phyloP scores from a whole-genome alignment of 2,888 invertebrate genomes.

The Physocephala rufipes region DNA sequence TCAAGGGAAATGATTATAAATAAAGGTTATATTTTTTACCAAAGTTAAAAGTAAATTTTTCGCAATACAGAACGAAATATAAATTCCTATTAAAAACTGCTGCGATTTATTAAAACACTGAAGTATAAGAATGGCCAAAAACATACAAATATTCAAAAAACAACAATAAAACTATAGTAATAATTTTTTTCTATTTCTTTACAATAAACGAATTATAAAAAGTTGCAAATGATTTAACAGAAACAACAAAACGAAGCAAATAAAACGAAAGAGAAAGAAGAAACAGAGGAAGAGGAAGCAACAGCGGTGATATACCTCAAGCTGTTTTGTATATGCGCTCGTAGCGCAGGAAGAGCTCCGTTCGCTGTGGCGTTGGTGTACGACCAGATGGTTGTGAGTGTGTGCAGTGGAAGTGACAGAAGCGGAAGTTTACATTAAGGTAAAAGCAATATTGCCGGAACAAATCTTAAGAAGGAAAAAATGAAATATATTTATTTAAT shows the following conservation, averaged over 20 bases:
- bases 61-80: not conserved
- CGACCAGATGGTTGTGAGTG: constrained; percentile 38
- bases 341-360: constrained; percentile 15
- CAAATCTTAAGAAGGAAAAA: no score
- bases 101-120: not conserved
- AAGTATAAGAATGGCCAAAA: no score
- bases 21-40: constrained; percentile 5
- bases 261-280: not conserved
- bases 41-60: constrained; percentile 18
- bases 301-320: constrained; percentile 47
- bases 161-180: constrained; percentile 9
- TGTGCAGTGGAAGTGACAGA: no score
- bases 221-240: constrained; percentile 27
- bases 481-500: no score
- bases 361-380: constrained; percentile 46
- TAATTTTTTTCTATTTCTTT: not conserved
- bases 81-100: constrained; percentile 33
- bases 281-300: constrained; percentile 6
- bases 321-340: constrained; percentile 5
- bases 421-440: constrained; percentile 26
- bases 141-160: not conserved
- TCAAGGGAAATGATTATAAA: constrained; percentile 37
- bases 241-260: constrained; percentile 15
- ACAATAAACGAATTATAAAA: constrained; percentile 20
- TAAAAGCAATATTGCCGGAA: no score